Conservation (phyloP, 2,888 invertebrate genomes). For the Suillia variegata region DNA sequence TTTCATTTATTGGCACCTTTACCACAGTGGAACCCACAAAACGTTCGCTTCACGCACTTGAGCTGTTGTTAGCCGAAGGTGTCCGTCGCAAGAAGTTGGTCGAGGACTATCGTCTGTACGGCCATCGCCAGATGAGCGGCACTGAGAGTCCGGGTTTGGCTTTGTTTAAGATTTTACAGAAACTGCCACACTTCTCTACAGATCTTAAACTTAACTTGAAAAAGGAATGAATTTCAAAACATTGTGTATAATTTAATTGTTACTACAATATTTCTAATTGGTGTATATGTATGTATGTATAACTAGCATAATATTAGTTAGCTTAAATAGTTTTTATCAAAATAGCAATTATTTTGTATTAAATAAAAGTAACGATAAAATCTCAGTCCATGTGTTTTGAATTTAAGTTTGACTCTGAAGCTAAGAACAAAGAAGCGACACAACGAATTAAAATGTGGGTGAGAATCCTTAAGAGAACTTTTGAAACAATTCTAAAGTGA, state of each 20-base stretch:
- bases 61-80: conserved; percentile 68
- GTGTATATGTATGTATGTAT: neutral
- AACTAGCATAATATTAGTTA: too few relatives aligned
- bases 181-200: conserved; percentile 70
- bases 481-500: too few relatives aligned
- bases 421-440: too few relatives aligned
- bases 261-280: neutral
- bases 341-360: too few relatives aligned
- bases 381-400: too few relatives aligned
- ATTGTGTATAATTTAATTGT: too few relatives aligned
- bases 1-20: conserved; percentile 76
- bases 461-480: too few relatives aligned
- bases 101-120: conserved; percentile 70
- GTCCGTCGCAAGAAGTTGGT: conserved; percentile 67
- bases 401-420: too few relatives aligned
- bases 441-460: too few relatives aligned
- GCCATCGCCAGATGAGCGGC: conserved; percentile 70
- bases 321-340: too few relatives aligned
- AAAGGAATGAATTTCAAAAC: neutral
- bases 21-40: conserved; percentile 63
- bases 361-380: too few relatives aligned
- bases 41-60: conserved; percentile 66
- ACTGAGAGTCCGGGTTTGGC: conserved; percentile 74
- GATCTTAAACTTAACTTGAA: neutral
- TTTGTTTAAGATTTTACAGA: conserved; percentile 68